Conservation (phyloP, 2,888 invertebrate genomes). For the Tridacna gigas region DNA sequence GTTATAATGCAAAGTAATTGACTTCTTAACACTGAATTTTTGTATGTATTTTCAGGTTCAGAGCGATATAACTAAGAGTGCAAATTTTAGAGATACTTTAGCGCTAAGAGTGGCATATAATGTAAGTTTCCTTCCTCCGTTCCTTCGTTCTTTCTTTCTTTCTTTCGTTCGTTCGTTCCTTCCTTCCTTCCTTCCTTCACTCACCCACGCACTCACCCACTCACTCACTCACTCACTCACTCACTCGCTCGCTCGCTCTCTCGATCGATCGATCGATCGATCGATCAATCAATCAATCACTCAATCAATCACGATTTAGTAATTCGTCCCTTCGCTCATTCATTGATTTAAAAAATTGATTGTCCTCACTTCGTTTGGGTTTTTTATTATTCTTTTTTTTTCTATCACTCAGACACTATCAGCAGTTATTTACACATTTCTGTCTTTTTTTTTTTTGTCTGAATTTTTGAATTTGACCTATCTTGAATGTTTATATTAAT, state of each 20-base stretch:
- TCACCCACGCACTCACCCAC: background rate
- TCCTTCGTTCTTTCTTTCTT: too few species aligned
- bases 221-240: background rate
- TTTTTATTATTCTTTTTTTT: background rate
- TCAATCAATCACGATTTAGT: background rate
- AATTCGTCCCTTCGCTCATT: background rate
- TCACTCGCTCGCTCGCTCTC: background rate
- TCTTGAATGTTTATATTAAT: background rate
- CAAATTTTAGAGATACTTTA: slow-evolving; percentile 61
- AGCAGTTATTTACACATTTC: background rate
- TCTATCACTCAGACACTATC: background rate
- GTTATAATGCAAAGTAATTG: too few species aligned
- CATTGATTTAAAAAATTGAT: background rate
- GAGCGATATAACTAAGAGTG: slow-evolving; percentile 60
- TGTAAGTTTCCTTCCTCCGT: slow-evolving; percentile 34
- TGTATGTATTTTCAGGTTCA: slow-evolving; percentile 41
- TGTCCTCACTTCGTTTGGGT: background rate
- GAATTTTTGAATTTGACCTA: background rate
- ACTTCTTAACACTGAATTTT: too few species aligned
- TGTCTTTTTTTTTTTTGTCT: too few species aligned
- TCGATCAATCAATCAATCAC: background rate
- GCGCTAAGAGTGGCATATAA: slow-evolving; percentile 56
- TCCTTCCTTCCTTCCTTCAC: background rate
- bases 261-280: background rate
- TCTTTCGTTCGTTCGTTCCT: too few species aligned